Conservation (phyloP, 2,888 invertebrate species). For the Cerceris rybyensis region DNA sequence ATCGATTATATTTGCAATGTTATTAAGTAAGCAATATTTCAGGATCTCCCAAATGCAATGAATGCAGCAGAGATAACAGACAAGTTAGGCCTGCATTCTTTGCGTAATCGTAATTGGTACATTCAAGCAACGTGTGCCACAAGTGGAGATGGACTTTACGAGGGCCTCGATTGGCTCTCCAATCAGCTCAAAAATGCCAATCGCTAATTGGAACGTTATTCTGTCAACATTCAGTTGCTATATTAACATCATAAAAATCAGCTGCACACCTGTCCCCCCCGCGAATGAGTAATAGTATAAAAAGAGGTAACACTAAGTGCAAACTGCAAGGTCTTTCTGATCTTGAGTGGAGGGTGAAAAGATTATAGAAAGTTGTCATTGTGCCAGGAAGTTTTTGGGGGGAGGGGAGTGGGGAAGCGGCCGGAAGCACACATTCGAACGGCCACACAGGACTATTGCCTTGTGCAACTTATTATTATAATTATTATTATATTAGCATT, state of each 20-base stretch:
- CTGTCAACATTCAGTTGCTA: constrained; percentile 77
- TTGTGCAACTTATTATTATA: constrained; percentile 77
- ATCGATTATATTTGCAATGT: neutral
- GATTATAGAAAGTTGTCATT: constrained; percentile 63
- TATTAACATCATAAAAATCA: constrained; percentile 76
- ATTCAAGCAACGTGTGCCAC: constrained; percentile 99
- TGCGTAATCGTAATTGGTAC: constrained; percentile 99
- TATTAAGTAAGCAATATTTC: constrained; percentile 84
- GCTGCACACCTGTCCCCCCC: constrained; percentile 73
- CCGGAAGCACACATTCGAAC: constrained; percentile 68
- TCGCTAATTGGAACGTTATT: constrained; percentile 86
- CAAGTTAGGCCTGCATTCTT: constrained; percentile 98
- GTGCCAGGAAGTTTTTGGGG: constrained; percentile 65
- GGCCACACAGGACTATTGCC: constrained; percentile 78
- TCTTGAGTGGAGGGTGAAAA: constrained; percentile 65
- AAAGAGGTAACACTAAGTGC: constrained; percentile 62
- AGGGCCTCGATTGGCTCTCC: constrained; percentile 99
- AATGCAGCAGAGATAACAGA: constrained; percentile 99
- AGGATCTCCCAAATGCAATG: constrained; percentile 99
- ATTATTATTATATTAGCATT: constrained; percentile 78
- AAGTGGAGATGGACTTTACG: constrained; percentile 99
- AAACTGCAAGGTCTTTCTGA: constrained; percentile 55
- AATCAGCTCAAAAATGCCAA: constrained; percentile 99
- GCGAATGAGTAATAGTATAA: constrained; percentile 66
- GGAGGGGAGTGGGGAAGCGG: constrained; percentile 65